These are phyloP conservation scores for Drosophila orena DNA, from an alignment of 1,140 invertebrate species.

Conservation along the genomic window DNA sequence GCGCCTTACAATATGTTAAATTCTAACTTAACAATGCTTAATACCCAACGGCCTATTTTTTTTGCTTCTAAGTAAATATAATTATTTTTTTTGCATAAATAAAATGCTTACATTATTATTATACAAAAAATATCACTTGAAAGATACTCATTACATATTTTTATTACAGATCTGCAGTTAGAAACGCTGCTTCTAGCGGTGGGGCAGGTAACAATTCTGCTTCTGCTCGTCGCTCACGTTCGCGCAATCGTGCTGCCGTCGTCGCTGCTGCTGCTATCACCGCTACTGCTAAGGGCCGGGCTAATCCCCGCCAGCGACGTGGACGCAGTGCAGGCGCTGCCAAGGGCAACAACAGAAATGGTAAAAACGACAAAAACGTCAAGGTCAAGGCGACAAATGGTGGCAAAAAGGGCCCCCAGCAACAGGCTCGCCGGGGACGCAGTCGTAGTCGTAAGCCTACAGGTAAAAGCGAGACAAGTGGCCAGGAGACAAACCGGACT, in stretches of 20 bases:
- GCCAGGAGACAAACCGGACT: constrained; percentile 25
- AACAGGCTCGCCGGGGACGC: constrained; percentile 73
- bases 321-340: constrained; percentile 62
- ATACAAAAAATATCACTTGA: not conserved
- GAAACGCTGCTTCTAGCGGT: constrained; percentile 48
- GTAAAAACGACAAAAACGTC: constrained; percentile 48
- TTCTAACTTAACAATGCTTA: not conserved
- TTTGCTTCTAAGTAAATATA: no score
- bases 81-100: no score
- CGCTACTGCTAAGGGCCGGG: constrained; percentile 34
- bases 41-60: no score
- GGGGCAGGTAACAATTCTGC: constrained; percentile 32
- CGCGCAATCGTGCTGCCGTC: constrained; percentile 52
- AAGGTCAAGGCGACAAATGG: constrained; percentile 36
- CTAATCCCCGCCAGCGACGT: constrained; percentile 51
- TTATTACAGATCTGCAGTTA: constrained; percentile 50
- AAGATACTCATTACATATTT: not conserved
- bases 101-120: no score
- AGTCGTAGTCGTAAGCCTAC: constrained; percentile 68
- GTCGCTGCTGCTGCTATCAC: constrained; percentile 39
- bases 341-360: constrained; percentile 57
- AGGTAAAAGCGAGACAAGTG: constrained; percentile 81
- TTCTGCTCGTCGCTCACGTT: constrained; percentile 56
- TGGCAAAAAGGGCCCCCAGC: constrained; percentile 42
- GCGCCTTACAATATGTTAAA: not conserved